Evolutionary conservation across 2,797 vertebrate species (phyloP), one percentile per base, ranked within the genome.

Genomic region (Pipistrellus pygmaeus): DNA sequence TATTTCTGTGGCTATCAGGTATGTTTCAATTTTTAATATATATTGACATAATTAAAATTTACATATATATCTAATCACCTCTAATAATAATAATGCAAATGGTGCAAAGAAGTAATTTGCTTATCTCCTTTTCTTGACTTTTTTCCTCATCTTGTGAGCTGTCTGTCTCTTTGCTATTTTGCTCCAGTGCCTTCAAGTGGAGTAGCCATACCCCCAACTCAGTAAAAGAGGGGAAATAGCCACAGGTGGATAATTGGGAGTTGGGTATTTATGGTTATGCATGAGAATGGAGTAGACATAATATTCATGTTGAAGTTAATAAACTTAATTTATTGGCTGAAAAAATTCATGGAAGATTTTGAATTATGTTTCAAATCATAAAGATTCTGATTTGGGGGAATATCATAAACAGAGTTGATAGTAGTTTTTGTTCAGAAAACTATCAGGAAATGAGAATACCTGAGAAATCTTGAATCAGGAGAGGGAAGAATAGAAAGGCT

Each of bases 341-440:
- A 96, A 96, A 57, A 57, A 78, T 83, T 95, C 66, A 55, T 35
- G 27, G 68, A 80, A 66, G 17, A 62, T 71, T 95, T 86, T 93
- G 68, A 94, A 84, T 89, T 93, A 94, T 72, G 51, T 81, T 90
- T 91, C 66, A 96, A 89, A 83, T 83, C 25, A 85, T 87, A 92
- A 60, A 53, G 32, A 77, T 91, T 83, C 76, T 88, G 27, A 76
- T 84, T 93, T 91, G 51, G 14, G 51, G 7, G 71, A 96, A 62
- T 35, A 84, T 80, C 46, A 87, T 92, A 60, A 84, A 82, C 66
- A 91, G 51, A 57, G n/a, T 55, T 91, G 60, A 41, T 21, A 87
- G 27, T 62, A 86, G 76, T 90, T 87, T 87, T 96, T 91, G n/a
- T 93, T 96, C 48, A 69, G 30, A 44, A 46, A 89, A 86, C 30